These are phyloP conservation scores for Petroica traversi DNA, from an alignment of 2,113 vertebrate species.

Conservation along the genomic window DNA sequence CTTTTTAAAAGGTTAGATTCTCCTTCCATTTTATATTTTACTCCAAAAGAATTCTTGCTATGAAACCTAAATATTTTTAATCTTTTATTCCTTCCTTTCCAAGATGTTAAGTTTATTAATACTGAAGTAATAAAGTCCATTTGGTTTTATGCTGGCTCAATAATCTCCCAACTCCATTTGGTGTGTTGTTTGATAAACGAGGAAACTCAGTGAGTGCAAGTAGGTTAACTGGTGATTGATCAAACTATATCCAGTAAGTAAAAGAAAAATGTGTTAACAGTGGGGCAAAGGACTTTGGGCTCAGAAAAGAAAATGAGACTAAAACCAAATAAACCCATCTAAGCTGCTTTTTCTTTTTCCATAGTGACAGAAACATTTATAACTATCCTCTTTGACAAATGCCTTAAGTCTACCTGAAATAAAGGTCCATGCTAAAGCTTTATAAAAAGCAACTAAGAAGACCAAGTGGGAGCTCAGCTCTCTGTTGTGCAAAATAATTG, in stretches of 20 bases:
- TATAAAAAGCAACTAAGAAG: not conserved
- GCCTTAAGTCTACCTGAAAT: not conserved
- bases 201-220: not conserved
- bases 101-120: not conserved
- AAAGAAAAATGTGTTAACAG: not conserved
- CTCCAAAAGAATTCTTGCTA: not conserved
- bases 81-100: not conserved
- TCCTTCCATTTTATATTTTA: not conserved
- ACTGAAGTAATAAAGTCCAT: not conserved
- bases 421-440: not conserved
- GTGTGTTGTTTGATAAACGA: not conserved
- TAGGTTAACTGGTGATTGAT: slow-evolving; percentile 5
- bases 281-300: not conserved
- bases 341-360: not conserved
- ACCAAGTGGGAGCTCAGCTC: not conserved
- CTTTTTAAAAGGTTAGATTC: not conserved
- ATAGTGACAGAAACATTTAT: not conserved
- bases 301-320: not conserved
- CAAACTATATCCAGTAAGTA: not conserved
- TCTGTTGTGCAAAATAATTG: not conserved
- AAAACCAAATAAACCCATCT: slow-evolving; percentile 1
- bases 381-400: not conserved
- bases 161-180: not conserved
- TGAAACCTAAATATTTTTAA: not conserved
- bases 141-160: not conserved